A percentile compares a stretch with the other conserved stretches of the same genome.
Conservation (phyloP, 2,797 vertebrate genomes). For the Falco naumanni region DNA sequence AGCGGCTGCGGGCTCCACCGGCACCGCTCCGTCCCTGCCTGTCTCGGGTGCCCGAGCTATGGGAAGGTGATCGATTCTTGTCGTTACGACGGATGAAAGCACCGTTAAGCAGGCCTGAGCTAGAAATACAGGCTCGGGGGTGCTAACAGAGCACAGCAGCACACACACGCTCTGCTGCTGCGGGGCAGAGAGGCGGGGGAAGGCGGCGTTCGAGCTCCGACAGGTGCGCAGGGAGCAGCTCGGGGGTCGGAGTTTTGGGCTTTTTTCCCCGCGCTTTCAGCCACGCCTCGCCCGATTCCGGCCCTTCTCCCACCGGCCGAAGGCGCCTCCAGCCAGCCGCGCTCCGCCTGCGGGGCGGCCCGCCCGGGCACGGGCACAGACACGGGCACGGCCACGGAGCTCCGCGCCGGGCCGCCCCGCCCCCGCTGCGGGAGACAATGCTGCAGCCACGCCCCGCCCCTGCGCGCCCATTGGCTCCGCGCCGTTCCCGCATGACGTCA, state of each 20-base stretch:
- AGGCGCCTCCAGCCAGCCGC: too few relatives aligned
- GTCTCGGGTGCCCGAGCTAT: not conserved
- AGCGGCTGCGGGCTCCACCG: not conserved
- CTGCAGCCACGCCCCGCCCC: not conserved
- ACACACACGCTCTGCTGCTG: not conserved
- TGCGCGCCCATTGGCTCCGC: slow-evolving; percentile 19
- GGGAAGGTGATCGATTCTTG: not conserved
- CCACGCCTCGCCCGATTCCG: accelerated
- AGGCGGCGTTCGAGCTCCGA: not conserved
- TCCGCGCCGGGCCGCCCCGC: not conserved
- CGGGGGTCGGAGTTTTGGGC: accelerated
- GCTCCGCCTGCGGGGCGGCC: accelerated
- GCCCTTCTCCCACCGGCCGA: not conserved
- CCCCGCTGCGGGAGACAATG: not conserved
- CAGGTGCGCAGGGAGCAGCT: not conserved
- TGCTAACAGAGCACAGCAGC: not conserved
- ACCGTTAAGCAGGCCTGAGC: not conserved
- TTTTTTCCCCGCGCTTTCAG: not conserved
- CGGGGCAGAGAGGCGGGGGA: accelerated
- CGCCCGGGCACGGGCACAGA: too few relatives aligned
- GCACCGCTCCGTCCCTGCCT: accelerated
- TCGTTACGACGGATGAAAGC: not conserved
- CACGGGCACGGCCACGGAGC: too few relatives aligned
- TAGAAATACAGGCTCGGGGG: not conserved
- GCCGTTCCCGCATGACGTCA: slow-evolving; percentile 55